These are phyloP conservation scores for Lutjanus argentimaculatus DNA, from an alignment of 2,797 vertebrate species.

Conservation along the genomic window DNA sequence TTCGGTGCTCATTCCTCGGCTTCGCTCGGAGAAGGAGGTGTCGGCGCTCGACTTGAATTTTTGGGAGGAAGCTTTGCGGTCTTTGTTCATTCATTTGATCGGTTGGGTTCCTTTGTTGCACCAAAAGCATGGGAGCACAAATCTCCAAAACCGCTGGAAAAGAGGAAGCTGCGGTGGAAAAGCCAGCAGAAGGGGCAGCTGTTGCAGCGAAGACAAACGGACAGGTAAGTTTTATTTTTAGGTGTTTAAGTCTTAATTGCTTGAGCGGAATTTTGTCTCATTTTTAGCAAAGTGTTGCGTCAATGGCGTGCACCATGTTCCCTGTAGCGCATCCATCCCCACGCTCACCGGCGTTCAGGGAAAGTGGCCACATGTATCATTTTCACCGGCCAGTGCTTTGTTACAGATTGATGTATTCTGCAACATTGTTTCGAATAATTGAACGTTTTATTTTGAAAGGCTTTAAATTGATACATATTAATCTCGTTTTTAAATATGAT, in stretches of 20 bases:
- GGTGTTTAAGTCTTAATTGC: slow-evolving; percentile 28
- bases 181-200: slow-evolving; percentile 92
- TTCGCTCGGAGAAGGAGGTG: slow-evolving; percentile 80
- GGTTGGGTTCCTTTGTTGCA: slow-evolving; percentile 96
- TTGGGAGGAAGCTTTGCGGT: slow-evolving; percentile 85
- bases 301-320: slow-evolving; percentile 79
- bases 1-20: slow-evolving; percentile 45
- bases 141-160: slow-evolving; percentile 98
- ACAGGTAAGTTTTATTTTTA: slow-evolving; percentile 87
- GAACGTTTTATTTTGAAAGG: background rate
- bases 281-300: slow-evolving; percentile 73
- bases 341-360: slow-evolving; percentile 79
- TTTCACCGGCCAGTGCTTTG: slow-evolving; percentile 25
- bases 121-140: slow-evolving; percentile 98
- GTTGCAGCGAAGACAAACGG: slow-evolving; percentile 95
- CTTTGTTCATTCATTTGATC: slow-evolving; percentile 98
- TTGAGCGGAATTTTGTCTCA: slow-evolving; percentile 35
- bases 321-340: slow-evolving; percentile 74
- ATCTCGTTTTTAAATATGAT: slow-evolving; percentile 2
- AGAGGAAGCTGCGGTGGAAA: slow-evolving; percentile 92
- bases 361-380: slow-evolving; percentile 81
- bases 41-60: slow-evolving; percentile 68
- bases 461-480: background rate
- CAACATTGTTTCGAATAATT: rapidly evolving
- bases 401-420: background rate